Base-by-base conservation (phyloP, 2,113 vertebrate species). In the Circaetus gallicus region DNA sequence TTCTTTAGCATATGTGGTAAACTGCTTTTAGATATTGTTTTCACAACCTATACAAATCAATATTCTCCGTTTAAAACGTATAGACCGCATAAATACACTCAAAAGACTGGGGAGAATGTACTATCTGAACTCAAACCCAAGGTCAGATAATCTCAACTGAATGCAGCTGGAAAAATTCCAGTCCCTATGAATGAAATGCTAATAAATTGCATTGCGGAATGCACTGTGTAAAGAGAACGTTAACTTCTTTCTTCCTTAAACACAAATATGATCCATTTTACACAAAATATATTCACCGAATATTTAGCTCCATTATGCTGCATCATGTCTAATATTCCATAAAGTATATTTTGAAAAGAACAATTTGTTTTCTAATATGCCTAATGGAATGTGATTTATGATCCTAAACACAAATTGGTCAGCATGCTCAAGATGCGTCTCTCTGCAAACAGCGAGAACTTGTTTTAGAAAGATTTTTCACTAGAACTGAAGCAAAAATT, bases 331-430 rank as follows among this genome's bases (percentile, higher is more conserved):
- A 77, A 85, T 93, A 90, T 72, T 40, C 91, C 86, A 83, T 66
- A 78, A 78, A 77, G 59, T 36, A 80, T 72, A 77, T 45, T n/a
- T 50, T 79, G 83, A 94, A 90, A 80, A 89, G 26, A 91, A 94
- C 55, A 76, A 82, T 88, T 89, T 95, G 55, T 95, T 95, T 94
- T 92, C 84, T 56, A 81, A 97, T 94, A 78, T 61, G 58, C 73
- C 83, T 94, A 96, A 96, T 89, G 87, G 78, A 85, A 88, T 61
- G 66, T 81, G 88, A 97, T 97, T 97, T 90, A 95, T 73, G 87
- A 58, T 79, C 73, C 86, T 45, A 83, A 94, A 95, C 81, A 96
- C 58, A 90, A 93, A 95, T 50, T 78, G 82, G 85, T 92, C 84
- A 94, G 74, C 29, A 5, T 36, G 53, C 59, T 90, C 34, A 76